Evolutionary conservation across 1,140 invertebrate genomes (phyloP).

Genomic region (Notospermus geniculatus): DNA sequence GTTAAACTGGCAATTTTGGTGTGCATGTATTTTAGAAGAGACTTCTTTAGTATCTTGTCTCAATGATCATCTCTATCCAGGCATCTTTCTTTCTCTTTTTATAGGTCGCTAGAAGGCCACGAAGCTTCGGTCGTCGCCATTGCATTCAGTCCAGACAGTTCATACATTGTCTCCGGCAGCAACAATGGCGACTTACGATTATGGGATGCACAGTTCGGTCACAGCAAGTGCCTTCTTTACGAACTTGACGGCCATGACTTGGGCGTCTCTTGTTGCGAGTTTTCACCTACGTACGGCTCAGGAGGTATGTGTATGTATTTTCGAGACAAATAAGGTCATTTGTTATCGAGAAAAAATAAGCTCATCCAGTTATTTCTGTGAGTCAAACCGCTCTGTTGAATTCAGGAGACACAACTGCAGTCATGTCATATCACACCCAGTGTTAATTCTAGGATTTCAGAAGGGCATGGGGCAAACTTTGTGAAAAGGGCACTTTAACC

Average conservation of each 20-base stretch:
- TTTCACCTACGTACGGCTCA: conserved; percentile 58
- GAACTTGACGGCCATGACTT: conserved; percentile 72
- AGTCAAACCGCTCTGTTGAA: background rate
- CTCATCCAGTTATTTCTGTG: background rate
- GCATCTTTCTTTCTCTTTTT: conserved; percentile 24
- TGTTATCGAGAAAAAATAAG: background rate
- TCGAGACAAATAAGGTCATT: conserved; percentile 12
- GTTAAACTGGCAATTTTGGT: too few relatives aligned
- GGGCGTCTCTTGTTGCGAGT: conserved; percentile 68
- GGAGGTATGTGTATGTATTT: conserved; percentile 24
- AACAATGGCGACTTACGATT: conserved; percentile 66
- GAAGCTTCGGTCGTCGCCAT: conserved; percentile 66
- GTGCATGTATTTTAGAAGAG: too few relatives aligned
- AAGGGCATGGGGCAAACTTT: too few relatives aligned
- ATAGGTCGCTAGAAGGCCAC: conserved; percentile 65
- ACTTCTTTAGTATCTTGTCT: background rate
- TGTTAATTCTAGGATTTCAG: too few relatives aligned
- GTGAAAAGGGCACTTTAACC: too few relatives aligned
- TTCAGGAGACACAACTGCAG: too few relatives aligned
- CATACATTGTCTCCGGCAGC: conserved; percentile 67
- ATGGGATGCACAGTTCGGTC: conserved; percentile 61
- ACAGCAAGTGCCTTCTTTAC: conserved; percentile 54
- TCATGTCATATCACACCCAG: too few relatives aligned
- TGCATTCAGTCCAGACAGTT: conserved; percentile 67
- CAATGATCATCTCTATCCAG: background rate